Conservation (phyloP, 2,797 vertebrate genomes). For the Lindbergichthys nudifrons region DNA sequence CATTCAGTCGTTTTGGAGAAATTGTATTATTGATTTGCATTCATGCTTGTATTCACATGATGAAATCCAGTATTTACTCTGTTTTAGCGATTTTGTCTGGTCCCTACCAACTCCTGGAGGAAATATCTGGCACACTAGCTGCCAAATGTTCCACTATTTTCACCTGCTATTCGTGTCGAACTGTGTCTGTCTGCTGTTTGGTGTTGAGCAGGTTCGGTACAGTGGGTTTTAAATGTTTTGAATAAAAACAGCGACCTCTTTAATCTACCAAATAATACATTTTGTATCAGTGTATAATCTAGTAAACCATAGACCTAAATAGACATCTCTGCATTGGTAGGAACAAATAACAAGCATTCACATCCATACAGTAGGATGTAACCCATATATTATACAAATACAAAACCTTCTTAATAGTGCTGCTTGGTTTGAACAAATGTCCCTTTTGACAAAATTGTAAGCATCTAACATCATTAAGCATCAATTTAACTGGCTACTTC, state of each 20-base stretch:
- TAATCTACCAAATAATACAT: background rate
- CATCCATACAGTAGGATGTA: background rate
- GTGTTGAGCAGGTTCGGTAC: background rate
- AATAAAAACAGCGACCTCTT: background rate
- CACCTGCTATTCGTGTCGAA: background rate
- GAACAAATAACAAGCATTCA: background rate
- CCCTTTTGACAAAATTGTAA: conserved; percentile 29
- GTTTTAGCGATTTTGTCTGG: background rate
- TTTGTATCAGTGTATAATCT: too few species aligned
- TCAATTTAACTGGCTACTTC: conserved; percentile 45
- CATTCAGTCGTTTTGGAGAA: background rate
- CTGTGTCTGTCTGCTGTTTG: background rate
- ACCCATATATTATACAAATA: background rate
- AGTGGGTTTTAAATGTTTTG: background rate
- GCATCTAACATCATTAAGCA: conserved; percentile 45
- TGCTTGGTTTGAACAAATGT: conserved; percentile 29
- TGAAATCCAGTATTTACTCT: background rate
- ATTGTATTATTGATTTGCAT: too few species aligned
- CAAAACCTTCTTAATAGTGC: conserved; percentile 1
- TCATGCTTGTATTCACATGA: background rate
- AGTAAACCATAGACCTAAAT: too few species aligned
- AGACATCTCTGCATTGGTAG: too few species aligned
- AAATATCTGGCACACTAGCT: background rate
- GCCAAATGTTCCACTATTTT: background rate
- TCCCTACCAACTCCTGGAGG: background rate